Evolutionary conservation across 2,888 invertebrate genomes (phyloP).

Genomic region (Tanytarsus gracilentus): DNA sequence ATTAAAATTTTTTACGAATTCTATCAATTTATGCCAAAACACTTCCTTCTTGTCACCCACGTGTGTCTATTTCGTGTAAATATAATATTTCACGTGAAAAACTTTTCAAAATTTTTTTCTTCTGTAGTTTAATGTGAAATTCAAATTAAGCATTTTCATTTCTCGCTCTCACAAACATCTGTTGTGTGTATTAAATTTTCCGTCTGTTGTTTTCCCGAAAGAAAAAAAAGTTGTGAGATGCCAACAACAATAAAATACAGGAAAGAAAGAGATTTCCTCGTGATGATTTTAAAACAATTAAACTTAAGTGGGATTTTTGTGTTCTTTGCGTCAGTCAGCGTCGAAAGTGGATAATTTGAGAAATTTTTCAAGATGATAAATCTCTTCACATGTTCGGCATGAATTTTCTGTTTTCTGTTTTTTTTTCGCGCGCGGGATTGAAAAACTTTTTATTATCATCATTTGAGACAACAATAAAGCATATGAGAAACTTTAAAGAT

Average conservation of each 20-base stretch:
- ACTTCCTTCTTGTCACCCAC: no score
- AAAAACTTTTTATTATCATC: not conserved
- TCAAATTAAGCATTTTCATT: slow-evolving; percentile 5
- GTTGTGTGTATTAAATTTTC: slow-evolving; percentile 25
- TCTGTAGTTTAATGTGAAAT: not conserved
- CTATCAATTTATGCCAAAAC: no score
- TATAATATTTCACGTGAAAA: not conserved
- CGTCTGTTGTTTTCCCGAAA: not conserved
- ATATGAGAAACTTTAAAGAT: not conserved
- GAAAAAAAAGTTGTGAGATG: no score
- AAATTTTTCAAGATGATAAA: slow-evolving; percentile 27
- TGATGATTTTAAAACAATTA: slow-evolving; percentile 28
- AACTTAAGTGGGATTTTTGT: slow-evolving; percentile 24
- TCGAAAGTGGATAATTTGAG: slow-evolving; percentile 19
- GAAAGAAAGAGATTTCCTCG: not conserved
- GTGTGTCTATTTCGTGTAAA: no score
- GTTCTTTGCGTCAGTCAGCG: not conserved
- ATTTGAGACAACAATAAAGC: not conserved
- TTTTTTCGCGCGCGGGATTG: not conserved
- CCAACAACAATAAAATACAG: not conserved
- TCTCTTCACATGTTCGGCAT: slow-evolving; percentile 4
- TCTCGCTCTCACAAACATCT: slow-evolving; percentile 8
- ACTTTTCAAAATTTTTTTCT: not conserved
- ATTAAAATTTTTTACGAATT: no score
- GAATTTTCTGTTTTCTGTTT: not conserved